These are phyloP conservation scores for Candoia aspera DNA, from an alignment of 2,113 vertebrate species.

Conservation along the genomic window DNA sequence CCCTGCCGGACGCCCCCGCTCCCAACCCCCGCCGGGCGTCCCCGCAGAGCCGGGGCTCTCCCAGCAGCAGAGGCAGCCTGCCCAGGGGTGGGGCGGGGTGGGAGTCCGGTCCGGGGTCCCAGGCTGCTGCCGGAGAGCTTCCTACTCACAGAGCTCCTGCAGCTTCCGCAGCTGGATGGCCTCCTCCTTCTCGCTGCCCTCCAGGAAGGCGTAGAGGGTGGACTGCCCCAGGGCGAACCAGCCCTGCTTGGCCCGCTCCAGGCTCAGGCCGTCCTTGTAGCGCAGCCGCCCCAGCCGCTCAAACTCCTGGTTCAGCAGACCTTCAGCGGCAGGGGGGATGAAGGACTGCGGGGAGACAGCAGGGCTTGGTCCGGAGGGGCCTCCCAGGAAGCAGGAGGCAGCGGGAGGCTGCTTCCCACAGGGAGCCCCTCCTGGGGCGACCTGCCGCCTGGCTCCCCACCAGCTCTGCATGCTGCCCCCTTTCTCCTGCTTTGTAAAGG, in stretches of 20 bases:
- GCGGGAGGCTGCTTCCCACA: background rate
- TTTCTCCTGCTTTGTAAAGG: background rate
- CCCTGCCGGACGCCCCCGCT: too few species aligned
- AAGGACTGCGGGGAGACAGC: conserved; percentile 72
- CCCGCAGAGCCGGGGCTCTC: too few species aligned
- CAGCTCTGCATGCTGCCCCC: background rate
- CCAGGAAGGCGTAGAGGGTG: conserved; percentile 74
- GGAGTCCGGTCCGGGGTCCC: too few species aligned
- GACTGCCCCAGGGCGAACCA: conserved; percentile 89
- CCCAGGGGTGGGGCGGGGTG: too few species aligned
- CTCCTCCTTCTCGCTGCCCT: conserved; percentile 76
- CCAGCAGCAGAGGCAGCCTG: too few species aligned
- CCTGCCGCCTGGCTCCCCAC: background rate
- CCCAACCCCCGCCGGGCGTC: too few species aligned
- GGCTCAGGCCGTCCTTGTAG: conserved; percentile 89
- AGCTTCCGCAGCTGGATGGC: conserved; percentile 88
- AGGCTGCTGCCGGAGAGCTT: too few species aligned
- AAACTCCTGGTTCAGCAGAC: conserved; percentile 82
- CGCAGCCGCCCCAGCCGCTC: conserved; percentile 86
- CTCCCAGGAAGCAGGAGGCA: background rate
- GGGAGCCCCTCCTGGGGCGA: background rate
- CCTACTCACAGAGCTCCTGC: conserved; percentile 90
- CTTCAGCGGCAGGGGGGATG: conserved; percentile 78
- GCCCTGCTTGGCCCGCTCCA: conserved; percentile 83
- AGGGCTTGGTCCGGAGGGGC: background rate